phyloP scores from a whole-genome alignment of 2,888 invertebrate genomes.

The Rhingia campestris region DNA sequence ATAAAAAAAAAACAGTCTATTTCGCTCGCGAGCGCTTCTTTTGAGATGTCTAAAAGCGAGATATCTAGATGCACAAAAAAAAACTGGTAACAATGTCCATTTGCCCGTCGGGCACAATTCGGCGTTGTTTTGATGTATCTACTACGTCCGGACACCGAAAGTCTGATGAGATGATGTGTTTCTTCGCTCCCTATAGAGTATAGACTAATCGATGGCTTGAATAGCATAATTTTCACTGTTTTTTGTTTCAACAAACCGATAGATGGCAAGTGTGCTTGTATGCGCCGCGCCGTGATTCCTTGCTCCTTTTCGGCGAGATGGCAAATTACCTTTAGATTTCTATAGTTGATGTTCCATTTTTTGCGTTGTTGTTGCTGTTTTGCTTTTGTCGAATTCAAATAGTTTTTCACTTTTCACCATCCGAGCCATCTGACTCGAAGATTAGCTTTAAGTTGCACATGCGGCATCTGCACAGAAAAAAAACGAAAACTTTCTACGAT shows the following conservation, averaged over 20 bases:
- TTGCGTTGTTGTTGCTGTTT: slow-evolving; percentile 1
- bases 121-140: slow-evolving; percentile 57
- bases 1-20: slow-evolving; percentile 43
- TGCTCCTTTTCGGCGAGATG: slow-evolving; percentile 14
- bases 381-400: slow-evolving; percentile 35
- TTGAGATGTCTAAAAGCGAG: slow-evolving; percentile 10
- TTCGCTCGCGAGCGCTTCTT: slow-evolving; percentile 10
- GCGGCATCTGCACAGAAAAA: slow-evolving; percentile 13
- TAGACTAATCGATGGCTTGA: slow-evolving; percentile 61
- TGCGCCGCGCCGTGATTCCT: slow-evolving; percentile 17
- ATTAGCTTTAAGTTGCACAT: slow-evolving; percentile 16
- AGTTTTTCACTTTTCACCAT: slow-evolving; percentile 23
- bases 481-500: slow-evolving; percentile 64
- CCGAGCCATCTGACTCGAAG: slow-evolving; percentile 14
- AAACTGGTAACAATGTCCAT: slow-evolving; percentile 23
- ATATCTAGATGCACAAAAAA: slow-evolving; percentile 17
- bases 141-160: slow-evolving; percentile 33
- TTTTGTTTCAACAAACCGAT: slow-evolving; percentile 11
- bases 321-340: slow-evolving; percentile 63
- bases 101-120: slow-evolving; percentile 15
- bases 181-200: slow-evolving; percentile 17
- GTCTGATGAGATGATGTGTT: slow-evolving; percentile 40
- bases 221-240: slow-evolving; percentile 63
- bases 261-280: background rate
- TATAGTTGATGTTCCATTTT: background rate